Evolutionary conservation across 2,888 invertebrate genomes (phyloP), one percentile per base, ranked within the genome.

Genomic region (Parnassius orleans): DNA sequence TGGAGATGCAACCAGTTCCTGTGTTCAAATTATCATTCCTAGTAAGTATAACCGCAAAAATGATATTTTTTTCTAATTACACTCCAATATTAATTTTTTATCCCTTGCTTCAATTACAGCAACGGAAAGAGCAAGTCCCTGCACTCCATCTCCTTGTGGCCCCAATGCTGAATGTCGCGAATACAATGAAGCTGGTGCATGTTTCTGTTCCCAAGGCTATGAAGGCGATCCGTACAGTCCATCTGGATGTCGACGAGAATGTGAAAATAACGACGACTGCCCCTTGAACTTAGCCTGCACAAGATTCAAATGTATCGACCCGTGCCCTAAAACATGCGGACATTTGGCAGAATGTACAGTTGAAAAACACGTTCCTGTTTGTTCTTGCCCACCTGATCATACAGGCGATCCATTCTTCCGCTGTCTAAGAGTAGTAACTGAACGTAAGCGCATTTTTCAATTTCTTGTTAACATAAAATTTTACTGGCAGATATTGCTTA

Each of bases 311-410:
- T 98, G 98, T 77, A 92, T 95, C 41, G 95, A 97, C 86, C 97
- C 97, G 1, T 97, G 97, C 74, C 95, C 95, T 0, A 95, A 95
- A 69, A 95, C 96, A 19, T 98, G 98, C 79, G 97, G 97, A 12
- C 93, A 93, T 55, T 93, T 94, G 69, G 96, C 97, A 9, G 94
- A 95, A 75, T 97, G 97, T 75, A 93, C 92, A 10, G 96, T 96
- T 1, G 93, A 94, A 70, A 94, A 95, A 68, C 96, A 97, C 77
- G 94, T 97, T 55, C 96, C 97, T 15, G 93, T 94, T 33, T 96
- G 96, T 74, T 93, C 93, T 9, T 97, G 96, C 76, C 95, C 95
- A 54, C 86, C 92, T 61, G 96, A 95, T 24, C 96, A 93, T 73
- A 95, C 95, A 2, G 96, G 97, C 55, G 96, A 97, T 92, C 96